Evolutionary conservation across 2,113 vertebrate species (phyloP).

Genomic region (rabbit (Oryctolagus cuniculus)): mOryCun1.1 NC_091453.1:48608001-48608500

Average conservation of each 20-base stretch:
- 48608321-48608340: background rate
- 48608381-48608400: conserved; percentile 15
- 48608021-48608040: background rate
- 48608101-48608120: background rate
- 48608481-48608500: background rate
- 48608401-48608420: background rate
- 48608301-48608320: background rate
- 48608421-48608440: background rate
- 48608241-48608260: conserved; percentile 4
- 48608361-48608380: background rate
- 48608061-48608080: background rate
- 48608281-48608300: background rate
- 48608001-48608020: conserved; percentile 19
- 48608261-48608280: background rate
- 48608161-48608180: background rate
- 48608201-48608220: background rate
- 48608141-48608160: background rate
- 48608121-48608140: background rate
- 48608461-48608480: background rate
- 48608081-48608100: background rate
- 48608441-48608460: background rate
- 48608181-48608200: background rate
- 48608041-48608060: conserved; percentile 33
- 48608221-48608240: background rate
- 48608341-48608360: background rate